phyloP scores from a whole-genome alignment of 2,888 invertebrate genomes.

The Mylabris sibirica region DNA sequence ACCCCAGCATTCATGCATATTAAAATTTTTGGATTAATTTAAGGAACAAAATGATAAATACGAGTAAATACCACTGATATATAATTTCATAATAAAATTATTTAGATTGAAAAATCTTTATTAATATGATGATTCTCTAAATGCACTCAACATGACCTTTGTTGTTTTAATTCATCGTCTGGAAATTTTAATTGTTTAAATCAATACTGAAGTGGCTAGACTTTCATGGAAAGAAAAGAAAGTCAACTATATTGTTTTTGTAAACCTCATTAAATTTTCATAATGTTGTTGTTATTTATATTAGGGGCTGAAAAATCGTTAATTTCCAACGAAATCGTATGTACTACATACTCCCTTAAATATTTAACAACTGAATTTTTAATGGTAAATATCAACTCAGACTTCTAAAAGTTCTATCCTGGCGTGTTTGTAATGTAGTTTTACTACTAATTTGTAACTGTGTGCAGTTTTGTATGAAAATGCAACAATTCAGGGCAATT shows the following conservation, averaged over 20 bases:
- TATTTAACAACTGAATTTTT: no score
- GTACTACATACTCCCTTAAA: no score
- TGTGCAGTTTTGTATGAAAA: background rate
- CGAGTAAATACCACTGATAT: no score
- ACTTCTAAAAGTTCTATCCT: background rate
- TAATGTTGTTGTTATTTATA: background rate
- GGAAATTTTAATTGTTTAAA: background rate
- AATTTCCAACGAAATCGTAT: background rate
- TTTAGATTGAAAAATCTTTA: background rate
- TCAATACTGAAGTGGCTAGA: background rate
- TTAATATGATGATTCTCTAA: no score
- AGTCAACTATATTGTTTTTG: background rate
- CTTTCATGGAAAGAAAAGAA: background rate
- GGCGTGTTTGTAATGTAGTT: background rate
- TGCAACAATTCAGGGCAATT: background rate
- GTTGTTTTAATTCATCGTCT: background rate
- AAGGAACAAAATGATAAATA: no score
- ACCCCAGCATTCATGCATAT: background rate
- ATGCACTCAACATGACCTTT: no score
- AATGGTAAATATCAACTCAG: no score
- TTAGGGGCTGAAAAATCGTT: background rate
- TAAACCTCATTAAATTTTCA: background rate
- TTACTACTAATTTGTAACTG: background rate
- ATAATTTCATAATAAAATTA: background rate
- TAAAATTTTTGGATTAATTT: no score